A percentile compares a stretch with the other conserved stretches of the same genome.
phyloP scores from a whole-genome alignment of 2,113 vertebrate genomes.

The Recurvirostra avosetta region DNA sequence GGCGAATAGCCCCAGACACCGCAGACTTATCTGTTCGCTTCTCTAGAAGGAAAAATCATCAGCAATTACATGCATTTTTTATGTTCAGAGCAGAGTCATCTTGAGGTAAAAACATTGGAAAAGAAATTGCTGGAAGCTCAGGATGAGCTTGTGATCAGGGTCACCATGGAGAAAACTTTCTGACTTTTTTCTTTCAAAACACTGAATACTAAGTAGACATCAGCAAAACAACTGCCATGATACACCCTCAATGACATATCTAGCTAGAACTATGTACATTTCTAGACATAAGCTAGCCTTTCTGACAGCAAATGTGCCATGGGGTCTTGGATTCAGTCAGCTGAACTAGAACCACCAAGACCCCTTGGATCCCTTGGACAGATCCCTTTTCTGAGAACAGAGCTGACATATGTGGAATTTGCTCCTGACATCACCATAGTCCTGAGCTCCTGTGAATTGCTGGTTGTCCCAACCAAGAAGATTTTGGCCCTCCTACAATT shows the following conservation, averaged over 20 bases:
- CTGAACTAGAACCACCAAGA: not conserved
- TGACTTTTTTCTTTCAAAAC: not conserved
- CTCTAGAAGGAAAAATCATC: slow-evolving; percentile 76
- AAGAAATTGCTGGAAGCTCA: not conserved
- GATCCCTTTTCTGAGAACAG: not conserved
- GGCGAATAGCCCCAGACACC: slow-evolving; percentile 92
- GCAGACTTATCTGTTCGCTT: slow-evolving; percentile 97
- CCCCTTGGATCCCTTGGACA: not conserved
- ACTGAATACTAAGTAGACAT: not conserved
- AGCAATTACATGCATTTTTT: not conserved
- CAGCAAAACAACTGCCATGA: not conserved
- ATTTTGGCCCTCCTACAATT: not conserved
- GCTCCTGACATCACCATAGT: not conserved
- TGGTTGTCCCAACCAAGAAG: not conserved
- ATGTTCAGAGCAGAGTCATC: not conserved
- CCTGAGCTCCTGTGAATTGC: not conserved
- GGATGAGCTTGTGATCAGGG: not conserved
- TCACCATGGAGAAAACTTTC: not conserved
- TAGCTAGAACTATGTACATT: not conserved
- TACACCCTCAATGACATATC: not conserved
- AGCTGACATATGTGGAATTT: not conserved
- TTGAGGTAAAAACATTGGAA: not conserved
- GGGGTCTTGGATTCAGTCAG: not conserved
- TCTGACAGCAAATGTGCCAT: not conserved
- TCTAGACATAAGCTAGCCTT: not conserved